Evolutionary conservation across 2,888 invertebrate genomes (phyloP), one percentile per base, ranked within the genome.

Genomic region (Nezara viridula): DNA sequence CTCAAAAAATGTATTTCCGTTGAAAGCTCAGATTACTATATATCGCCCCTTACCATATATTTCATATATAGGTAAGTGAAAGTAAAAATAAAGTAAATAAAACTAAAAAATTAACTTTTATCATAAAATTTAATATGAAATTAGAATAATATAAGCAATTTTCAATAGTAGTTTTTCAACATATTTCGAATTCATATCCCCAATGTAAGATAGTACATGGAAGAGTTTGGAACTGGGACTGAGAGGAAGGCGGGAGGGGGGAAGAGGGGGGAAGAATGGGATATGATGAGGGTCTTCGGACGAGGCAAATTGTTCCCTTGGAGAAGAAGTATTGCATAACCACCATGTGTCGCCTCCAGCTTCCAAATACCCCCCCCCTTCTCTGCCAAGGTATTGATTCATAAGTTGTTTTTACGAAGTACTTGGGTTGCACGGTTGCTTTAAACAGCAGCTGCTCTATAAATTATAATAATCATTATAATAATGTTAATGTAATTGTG

Each of bases 261-360:
- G 77, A 19, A 10, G 32, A 32, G n/a, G 60, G 40, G 40, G 77
- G 37, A 32, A 77, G 81, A 44, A 81, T 81, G 44, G 81, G 81
- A 81, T n/a, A 81, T 81, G 81, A 81, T 81, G 81, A 81, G 81
- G 81, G 81, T 40, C 81, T 44, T 81, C 66, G 81, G 81, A 81
- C 81, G 40, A 81, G 44, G 81, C 44, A 81, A 81, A 81, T 81
- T 81, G 81, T 81, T 81, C 44, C 81, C 81, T 44, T 12, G 81
- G 40, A 81, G 81, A 81, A 81, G 81, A 81, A 81, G 81, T 81
- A 81, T 81, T 81, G 81, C 81, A 81, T 81, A 81, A 44, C 81
- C 44, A 44, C 81, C 81, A 81, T 81, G 12, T 81, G 81, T 81
- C 81, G 81, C 44, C 81, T 14, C 81, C 40, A 24, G 24, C 81